These are phyloP conservation scores for Tenodera sinensis DNA, from an alignment of 2,888 invertebrate genomes.

Conservation along the genomic window DNA sequence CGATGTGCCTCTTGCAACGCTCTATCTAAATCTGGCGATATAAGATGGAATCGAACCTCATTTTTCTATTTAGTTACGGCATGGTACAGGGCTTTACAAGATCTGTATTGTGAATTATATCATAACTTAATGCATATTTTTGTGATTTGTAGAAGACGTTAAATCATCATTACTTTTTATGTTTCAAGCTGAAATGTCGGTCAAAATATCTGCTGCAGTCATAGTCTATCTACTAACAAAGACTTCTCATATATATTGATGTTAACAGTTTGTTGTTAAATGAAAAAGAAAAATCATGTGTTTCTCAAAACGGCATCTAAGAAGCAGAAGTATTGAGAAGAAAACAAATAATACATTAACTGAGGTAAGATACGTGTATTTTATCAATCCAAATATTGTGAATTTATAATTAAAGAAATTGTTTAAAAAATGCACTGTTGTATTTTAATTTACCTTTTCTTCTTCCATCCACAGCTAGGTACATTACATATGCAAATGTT, in stretches of 20 bases:
- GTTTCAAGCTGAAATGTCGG: background rate
- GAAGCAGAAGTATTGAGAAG: background rate
- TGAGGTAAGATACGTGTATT: conserved; percentile 20
- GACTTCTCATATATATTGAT: background rate
- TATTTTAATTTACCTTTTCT: background rate
- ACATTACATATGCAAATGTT: too few species aligned
- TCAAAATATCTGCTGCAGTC: background rate
- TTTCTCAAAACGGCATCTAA: background rate
- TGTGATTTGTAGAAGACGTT: background rate
- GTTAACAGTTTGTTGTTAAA: conserved; percentile 7
- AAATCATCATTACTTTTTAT: background rate
- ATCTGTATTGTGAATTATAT: background rate
- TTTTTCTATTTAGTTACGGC: background rate
- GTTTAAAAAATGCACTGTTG: conserved; percentile 4
- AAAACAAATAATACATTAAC: background rate
- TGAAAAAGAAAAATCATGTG: conserved; percentile 10
- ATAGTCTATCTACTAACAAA: background rate
- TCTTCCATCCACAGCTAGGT: background rate
- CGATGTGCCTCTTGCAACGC: background rate
- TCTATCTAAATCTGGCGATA: background rate
- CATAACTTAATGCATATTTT: background rate
- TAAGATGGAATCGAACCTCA: background rate
- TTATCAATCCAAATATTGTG: conserved; percentile 21
- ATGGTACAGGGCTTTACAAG: background rate
- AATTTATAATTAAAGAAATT: conserved; percentile 23